Conservation (phyloP, 1,140 invertebrate species). For the Pollicipes pollicipes region DNA sequence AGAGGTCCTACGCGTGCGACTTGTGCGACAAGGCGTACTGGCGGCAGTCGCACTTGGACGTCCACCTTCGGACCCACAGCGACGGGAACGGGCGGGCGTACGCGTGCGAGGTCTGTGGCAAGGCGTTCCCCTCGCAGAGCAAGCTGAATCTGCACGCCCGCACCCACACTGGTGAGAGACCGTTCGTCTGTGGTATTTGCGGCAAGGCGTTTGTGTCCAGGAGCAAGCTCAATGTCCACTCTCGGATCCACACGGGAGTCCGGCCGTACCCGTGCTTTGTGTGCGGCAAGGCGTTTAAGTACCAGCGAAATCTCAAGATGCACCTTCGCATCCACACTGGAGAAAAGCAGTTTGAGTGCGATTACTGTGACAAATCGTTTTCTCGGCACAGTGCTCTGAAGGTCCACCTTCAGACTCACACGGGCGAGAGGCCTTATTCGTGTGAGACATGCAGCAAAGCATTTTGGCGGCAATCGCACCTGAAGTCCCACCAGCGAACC, state of each 20-base stretch:
- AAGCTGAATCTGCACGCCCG: constrained; percentile 18
- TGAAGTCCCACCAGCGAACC: too few species aligned
- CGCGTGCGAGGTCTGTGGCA: constrained; percentile 18
- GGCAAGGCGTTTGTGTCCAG: too few species aligned
- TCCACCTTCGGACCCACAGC: constrained; percentile 18
- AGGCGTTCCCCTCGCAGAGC: constrained; percentile 19
- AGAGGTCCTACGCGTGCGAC: constrained; percentile 92
- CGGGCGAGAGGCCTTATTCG: too few species aligned
- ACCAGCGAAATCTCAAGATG: too few species aligned
- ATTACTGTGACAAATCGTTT: too few species aligned
- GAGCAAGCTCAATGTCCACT: background rate
- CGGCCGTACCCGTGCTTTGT: constrained; percentile 52
- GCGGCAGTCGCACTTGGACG: constrained; percentile 22
- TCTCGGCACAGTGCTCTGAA: too few species aligned
- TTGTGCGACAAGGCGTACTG: constrained; percentile 86
- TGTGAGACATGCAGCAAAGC: too few species aligned
- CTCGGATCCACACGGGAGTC: constrained; percentile 73
- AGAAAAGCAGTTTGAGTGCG: too few species aligned
- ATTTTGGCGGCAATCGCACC: too few species aligned
- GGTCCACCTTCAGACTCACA: too few species aligned
- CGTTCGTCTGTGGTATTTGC: constrained; percentile 16
- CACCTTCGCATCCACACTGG: too few species aligned
- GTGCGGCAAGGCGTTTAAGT: too few species aligned
- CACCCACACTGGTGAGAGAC: constrained; percentile 18
- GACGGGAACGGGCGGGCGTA: constrained; percentile 17